Percentiles rank a stretch among this genome's conserved stretches.
These are phyloP conservation scores for Zoanthus sociatus DNA, from an alignment of 92 coral and sea anemone genomes.

Conservation along the genomic window DNA sequence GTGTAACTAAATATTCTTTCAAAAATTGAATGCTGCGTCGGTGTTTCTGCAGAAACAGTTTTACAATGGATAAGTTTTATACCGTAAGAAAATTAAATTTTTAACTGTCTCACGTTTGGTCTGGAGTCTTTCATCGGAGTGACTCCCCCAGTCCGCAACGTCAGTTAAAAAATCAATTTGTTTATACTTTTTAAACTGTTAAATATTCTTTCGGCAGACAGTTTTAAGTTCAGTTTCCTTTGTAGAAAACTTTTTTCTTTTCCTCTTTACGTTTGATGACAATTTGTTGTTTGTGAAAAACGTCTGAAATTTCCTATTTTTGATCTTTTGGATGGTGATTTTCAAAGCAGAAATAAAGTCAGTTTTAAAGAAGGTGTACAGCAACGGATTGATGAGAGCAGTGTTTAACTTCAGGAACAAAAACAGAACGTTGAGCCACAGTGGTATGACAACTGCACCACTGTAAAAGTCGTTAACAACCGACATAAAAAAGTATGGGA, in stretches of 20 bases:
- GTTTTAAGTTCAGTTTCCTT: slow-evolving; percentile 15
- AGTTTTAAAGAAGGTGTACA: slow-evolving; percentile 71
- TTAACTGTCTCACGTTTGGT: too few species aligned
- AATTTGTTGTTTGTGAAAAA: not conserved
- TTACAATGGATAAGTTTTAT: too few species aligned
- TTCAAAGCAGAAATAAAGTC: slow-evolving; percentile 72
- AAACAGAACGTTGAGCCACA: slow-evolving; percentile 55
- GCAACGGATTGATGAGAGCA: slow-evolving; percentile 70
- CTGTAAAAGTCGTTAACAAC: slow-evolving; percentile 56
- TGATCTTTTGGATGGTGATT: not conserved
- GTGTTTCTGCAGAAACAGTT: too few species aligned
- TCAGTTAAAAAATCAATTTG: too few species aligned
- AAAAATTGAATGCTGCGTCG: too few species aligned
- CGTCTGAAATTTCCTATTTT: not conserved
- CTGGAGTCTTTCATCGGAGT: too few species aligned
- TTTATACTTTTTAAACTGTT: too few species aligned
- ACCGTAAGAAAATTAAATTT: too few species aligned
- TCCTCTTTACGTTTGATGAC: not conserved
- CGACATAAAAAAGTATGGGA: slow-evolving; percentile 75
- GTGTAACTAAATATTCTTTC: too few species aligned
- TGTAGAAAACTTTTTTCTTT: not conserved
- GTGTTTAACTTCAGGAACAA: slow-evolving; percentile 70
- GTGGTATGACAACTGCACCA: slow-evolving; percentile 47
- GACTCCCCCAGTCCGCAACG: too few species aligned
- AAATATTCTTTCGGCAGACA: not conserved